These are phyloP conservation scores for Glossophaga mutica DNA, from an alignment of 2,797 vertebrate species.

Conservation along the genomic window DNA sequence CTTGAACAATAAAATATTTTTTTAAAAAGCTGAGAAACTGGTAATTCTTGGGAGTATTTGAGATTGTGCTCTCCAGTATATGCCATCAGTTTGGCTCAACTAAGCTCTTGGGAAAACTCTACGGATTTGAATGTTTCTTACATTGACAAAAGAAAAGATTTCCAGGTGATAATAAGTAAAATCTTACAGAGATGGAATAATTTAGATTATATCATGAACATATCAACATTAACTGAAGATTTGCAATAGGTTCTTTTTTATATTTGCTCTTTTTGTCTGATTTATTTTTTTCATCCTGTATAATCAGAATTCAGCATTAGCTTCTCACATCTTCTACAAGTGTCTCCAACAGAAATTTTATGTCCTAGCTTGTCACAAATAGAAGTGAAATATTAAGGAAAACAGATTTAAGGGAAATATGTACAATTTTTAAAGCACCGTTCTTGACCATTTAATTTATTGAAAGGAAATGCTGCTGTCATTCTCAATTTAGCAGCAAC, in stretches of 20 bases:
- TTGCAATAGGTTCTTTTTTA: neutral
- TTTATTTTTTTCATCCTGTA: slow-evolving; percentile 65
- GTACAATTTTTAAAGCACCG: slow-evolving; percentile 49
- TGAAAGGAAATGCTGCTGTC: slow-evolving; percentile 58
- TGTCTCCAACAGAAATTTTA: slow-evolving; percentile 54
- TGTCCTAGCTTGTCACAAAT: slow-evolving; percentile 39
- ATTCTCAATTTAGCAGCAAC: slow-evolving; percentile 43
- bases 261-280: neutral
- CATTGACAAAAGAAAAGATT: too few species aligned
- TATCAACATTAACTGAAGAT: neutral
- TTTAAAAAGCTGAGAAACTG: neutral
- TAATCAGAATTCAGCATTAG: slow-evolving; percentile 39
- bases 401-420: slow-evolving; percentile 58
- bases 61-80: neutral
- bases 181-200: neutral
- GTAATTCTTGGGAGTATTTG: neutral
- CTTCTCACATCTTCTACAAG: slow-evolving; percentile 46
- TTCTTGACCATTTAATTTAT: slow-evolving; percentile 74
- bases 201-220: neutral
- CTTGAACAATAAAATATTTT: too few species aligned
- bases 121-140: too few species aligned
- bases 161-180: neutral
- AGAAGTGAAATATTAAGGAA: slow-evolving; percentile 63
- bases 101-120: too few species aligned
- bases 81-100: too few species aligned